These are phyloP conservation scores for Channa striata DNA, from an alignment of 2,797 vertebrate genomes.

Conservation along the genomic window DNA sequence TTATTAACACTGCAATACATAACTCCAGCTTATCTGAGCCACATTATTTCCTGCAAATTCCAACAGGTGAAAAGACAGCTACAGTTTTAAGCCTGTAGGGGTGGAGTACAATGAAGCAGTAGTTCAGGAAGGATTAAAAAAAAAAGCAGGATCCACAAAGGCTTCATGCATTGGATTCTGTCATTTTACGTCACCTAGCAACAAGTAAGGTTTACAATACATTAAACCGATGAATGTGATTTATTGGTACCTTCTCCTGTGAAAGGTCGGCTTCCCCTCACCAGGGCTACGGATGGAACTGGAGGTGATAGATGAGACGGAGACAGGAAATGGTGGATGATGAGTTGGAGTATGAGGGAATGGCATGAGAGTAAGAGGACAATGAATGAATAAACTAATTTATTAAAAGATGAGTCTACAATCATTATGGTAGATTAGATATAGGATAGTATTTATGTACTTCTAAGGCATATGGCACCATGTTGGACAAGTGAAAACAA, in stretches of 20 bases:
- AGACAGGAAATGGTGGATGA: slow-evolving; percentile 49
- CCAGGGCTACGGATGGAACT: slow-evolving; percentile 89
- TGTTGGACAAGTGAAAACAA: not conserved
- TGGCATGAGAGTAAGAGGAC: slow-evolving; percentile 39
- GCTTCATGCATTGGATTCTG: slow-evolving; percentile 24
- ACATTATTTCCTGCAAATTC: slow-evolving; percentile 42
- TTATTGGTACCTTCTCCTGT: slow-evolving; percentile 94
- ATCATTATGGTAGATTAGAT: not conserved
- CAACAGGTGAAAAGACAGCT: slow-evolving; percentile 37
- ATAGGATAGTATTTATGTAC: not conserved
- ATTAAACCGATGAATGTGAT: slow-evolving; percentile 50
- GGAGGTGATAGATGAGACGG: slow-evolving; percentile 87
- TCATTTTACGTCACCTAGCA: slow-evolving; percentile 23
- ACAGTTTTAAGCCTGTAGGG: slow-evolving; percentile 50
- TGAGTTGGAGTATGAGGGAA: slow-evolving; percentile 44
- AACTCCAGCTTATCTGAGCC: slow-evolving; percentile 36
- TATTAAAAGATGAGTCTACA: slow-evolving; percentile 21
- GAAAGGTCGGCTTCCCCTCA: slow-evolving; percentile 91
- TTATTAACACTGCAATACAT: slow-evolving; percentile 51
- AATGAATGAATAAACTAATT: slow-evolving; percentile 32
- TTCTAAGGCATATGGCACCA: slow-evolving; percentile 2
- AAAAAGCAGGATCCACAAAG: slow-evolving; percentile 11
- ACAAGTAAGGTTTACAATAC: slow-evolving; percentile 36
- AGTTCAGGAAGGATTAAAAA: slow-evolving; percentile 32
- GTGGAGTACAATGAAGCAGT: slow-evolving; percentile 47